These are phyloP conservation scores for Sitodiplosis mosellana DNA, from an alignment of 1,140 invertebrate genomes.

Conservation along the genomic window DNA sequence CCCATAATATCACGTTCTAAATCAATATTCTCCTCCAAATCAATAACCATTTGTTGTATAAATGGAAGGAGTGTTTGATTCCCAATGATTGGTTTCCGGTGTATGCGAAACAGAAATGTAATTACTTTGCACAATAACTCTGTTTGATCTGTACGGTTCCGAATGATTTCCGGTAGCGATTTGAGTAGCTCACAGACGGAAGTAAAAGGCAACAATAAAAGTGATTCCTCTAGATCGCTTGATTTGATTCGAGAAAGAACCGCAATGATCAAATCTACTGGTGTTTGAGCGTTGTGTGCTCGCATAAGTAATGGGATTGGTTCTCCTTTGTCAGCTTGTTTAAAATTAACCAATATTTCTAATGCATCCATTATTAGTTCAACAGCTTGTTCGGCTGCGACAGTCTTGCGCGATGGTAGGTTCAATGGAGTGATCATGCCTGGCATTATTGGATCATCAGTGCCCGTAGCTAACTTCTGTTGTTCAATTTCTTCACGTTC, in stretches of 20 bases:
- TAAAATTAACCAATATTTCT: slow-evolving; percentile 53
- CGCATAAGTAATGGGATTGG: slow-evolving; percentile 54
- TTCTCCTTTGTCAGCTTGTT: slow-evolving; percentile 29
- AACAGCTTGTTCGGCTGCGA: slow-evolving; percentile 77
- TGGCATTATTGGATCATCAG: slow-evolving; percentile 42
- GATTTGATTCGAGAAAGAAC: slow-evolving; percentile 56
- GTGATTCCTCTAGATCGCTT: slow-evolving; percentile 77
- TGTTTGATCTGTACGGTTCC: slow-evolving; percentile 40
- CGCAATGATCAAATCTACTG: slow-evolving; percentile 65
- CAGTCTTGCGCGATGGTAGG: slow-evolving; percentile 74
- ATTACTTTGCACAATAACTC: slow-evolving; percentile 60
- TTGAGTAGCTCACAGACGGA: slow-evolving; percentile 61
- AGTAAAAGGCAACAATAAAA: slow-evolving; percentile 70
- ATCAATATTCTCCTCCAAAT: slow-evolving; percentile 13
- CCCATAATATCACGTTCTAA: slow-evolving; percentile 57
- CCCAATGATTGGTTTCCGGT: slow-evolving; percentile 65
- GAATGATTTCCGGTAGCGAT: slow-evolving; percentile 45
- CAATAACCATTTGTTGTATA: slow-evolving; percentile 26
- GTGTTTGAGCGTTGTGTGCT: slow-evolving; percentile 48
- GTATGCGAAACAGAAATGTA: slow-evolving; percentile 64
- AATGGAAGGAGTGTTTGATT: slow-evolving; percentile 45
- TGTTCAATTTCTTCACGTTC: slow-evolving; percentile 54
- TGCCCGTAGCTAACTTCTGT: slow-evolving; percentile 45
- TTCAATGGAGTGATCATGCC: slow-evolving; percentile 46
- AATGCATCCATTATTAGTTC: slow-evolving; percentile 79